Conservation (phyloP, 1,140 invertebrate genomes). For the Melipona quadrifasciata region DNA sequence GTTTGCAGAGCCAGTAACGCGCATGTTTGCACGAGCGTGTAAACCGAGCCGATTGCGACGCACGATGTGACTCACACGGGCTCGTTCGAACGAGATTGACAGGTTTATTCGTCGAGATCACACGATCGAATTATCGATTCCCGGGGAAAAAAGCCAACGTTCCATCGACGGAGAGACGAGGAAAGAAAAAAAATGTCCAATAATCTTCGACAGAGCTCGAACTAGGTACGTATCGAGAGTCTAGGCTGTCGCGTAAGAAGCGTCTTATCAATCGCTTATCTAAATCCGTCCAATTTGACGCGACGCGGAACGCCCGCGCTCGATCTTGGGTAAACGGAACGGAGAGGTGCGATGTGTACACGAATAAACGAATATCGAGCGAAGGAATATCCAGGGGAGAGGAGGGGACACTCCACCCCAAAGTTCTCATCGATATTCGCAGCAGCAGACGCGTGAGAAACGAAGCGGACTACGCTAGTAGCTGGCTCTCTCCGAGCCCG, state of each 20-base stretch:
- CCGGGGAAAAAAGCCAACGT: too few species aligned
- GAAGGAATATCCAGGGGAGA: not conserved
- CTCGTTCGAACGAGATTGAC: not conserved
- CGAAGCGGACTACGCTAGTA: constrained; percentile 18
- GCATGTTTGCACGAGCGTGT: not conserved
- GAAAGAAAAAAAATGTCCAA: not conserved
- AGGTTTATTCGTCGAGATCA: not conserved
- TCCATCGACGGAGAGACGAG: not conserved
- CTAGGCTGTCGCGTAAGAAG: not conserved
- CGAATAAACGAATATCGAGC: constrained; percentile 42
- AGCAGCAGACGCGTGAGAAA: constrained; percentile 28
- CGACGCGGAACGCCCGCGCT: constrained; percentile 22
- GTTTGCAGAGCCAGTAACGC: not conserved
- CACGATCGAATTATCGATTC: not conserved
- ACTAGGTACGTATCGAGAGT: too few species aligned
- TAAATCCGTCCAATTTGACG: constrained; percentile 40
- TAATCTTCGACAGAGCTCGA: too few species aligned
- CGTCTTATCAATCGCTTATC: constrained; percentile 41
- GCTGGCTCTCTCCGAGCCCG: not conserved
- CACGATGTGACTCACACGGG: constrained; percentile 10
- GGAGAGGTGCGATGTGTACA: not conserved
- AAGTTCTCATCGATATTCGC: constrained; percentile 64
- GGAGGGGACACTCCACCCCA: too few species aligned
- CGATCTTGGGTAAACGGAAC: constrained; percentile 44
- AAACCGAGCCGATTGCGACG: not conserved